Conservation (phyloP, 2,888 invertebrate genomes). For the Andrena chrysosceles region DNA sequence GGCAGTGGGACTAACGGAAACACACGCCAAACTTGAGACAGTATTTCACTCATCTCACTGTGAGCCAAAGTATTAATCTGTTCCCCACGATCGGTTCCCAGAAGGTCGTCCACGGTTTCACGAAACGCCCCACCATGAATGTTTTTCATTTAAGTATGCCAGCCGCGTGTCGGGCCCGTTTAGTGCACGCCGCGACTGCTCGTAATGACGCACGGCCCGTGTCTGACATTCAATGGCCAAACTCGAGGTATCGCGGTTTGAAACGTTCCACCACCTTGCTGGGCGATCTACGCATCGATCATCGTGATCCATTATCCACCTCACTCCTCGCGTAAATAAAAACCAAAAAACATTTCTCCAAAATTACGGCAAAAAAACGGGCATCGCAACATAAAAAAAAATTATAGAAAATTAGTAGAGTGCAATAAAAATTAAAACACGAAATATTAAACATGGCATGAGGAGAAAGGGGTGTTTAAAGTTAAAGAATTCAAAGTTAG, state of each 20-base stretch:
- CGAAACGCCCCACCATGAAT: constrained; percentile 49
- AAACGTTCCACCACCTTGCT: neutral
- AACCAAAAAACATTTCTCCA: too few relatives aligned
- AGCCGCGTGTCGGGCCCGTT: constrained; percentile 15
- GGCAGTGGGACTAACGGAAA: too few relatives aligned
- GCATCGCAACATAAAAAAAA: too few relatives aligned
- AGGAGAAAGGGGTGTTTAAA: too few relatives aligned
- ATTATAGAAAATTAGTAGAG: too few relatives aligned
- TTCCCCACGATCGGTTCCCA: neutral
- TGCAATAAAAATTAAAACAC: too few relatives aligned
- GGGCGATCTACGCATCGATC: neutral
- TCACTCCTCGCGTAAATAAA: too few relatives aligned
- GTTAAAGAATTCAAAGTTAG: too few relatives aligned
- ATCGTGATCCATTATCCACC: too few relatives aligned
- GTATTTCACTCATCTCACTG: neutral
- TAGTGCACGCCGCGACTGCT: constrained; percentile 45
- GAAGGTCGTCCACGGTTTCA: constrained; percentile 23
- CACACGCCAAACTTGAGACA: too few relatives aligned
- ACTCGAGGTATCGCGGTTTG: neutral
- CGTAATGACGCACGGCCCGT: constrained; percentile 5
- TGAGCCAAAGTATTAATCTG: neutral
- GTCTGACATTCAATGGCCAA: neutral
- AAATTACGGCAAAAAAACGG: too few relatives aligned
- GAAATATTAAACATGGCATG: too few relatives aligned
- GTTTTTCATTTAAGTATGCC: constrained; percentile 55